Base-by-base conservation (phyloP, 2,888 invertebrate species). In the Chrysopilus asiliformis region DNA sequence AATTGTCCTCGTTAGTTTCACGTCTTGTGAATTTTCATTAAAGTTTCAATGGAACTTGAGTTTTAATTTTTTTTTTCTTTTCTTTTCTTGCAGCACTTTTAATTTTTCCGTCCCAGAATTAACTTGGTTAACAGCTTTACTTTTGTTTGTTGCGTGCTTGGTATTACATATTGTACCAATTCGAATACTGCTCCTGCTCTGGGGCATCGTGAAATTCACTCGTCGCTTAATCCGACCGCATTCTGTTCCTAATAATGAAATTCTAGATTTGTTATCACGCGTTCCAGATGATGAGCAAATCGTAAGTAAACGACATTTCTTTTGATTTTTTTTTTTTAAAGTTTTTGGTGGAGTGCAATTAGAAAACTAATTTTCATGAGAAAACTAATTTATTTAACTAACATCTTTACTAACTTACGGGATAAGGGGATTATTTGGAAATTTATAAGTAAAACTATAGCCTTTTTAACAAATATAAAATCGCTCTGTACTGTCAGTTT, bases 21-120 rank as follows among this genome's bases (percentile, higher is more conserved):
- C n/a, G n/a, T n/a, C n/a, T n/a, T n/a, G n/a, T n/a, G n/a, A n/a
- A n/a, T n/a, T n/a, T n/a, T n/a, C n/a, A n/a, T n/a, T n/a, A n/a
- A n/a, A n/a, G n/a, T n/a, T n/a, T n/a, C n/a, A n/a, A n/a, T n/a
- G n/a, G n/a, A n/a, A n/a, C n/a, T n/a, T n/a, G n/a, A 27, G n/a
- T 19, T 19, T 36, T 26, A 5, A 12, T 31, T 39, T 32, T 41
- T 36, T 22, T 39, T 42, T 32, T 22, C 10, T 12, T 4, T 24
- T 16, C 16, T 16, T 52, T 48, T 49, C 43, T 71, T 74, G 43
- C 70, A 93, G 91, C 66, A 79, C 91, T 41, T 89, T 91, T 67
- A 93, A 94, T 65, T 98, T 95, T 68, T 90, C 93, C 42, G 85
- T 94, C 58, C 93, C 95, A 43, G 95, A 93, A 69, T 67, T 98